These are phyloP conservation scores for Myzus persicae DNA, from an alignment of 1,140 invertebrate species.

Conservation along the genomic window DNA sequence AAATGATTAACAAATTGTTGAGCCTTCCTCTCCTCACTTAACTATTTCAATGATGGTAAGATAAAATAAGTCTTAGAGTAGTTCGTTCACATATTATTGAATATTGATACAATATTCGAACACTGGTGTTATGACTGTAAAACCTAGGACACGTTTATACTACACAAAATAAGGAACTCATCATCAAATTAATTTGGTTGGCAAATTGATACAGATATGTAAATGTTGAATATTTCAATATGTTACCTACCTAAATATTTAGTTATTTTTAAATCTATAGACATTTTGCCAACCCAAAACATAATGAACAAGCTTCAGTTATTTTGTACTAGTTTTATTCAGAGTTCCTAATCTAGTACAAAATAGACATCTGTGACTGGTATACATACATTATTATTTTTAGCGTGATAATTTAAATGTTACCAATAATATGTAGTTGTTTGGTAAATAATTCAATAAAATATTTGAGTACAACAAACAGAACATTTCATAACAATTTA, in stretches of 20 bases:
- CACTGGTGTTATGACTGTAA: no score
- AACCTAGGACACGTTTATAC: no score
- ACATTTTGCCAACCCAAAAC: no score
- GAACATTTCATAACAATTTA: no score
- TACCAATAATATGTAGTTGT: neutral
- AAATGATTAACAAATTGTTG: neutral
- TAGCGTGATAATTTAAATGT: neutral
- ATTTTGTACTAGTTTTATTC: no score
- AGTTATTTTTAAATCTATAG: no score
- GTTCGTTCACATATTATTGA: neutral
- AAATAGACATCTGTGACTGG: neutral
- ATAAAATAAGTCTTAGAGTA: neutral
- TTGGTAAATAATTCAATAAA: neutral
- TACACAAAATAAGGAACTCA: neutral
- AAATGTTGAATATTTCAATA: no score
- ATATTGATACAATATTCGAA: neutral
- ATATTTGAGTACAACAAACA: neutral
- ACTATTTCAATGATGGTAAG: neutral
- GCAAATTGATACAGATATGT: no score
- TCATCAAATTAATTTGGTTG: no score
- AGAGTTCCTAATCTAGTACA: neutral
- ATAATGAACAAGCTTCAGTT: no score
- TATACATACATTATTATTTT: neutral
- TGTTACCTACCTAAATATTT: no score
- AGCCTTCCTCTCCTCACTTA: neutral